phyloP scores from a whole-genome alignment of 2,797 vertebrate species.

The Chrosomus eos region DNA sequence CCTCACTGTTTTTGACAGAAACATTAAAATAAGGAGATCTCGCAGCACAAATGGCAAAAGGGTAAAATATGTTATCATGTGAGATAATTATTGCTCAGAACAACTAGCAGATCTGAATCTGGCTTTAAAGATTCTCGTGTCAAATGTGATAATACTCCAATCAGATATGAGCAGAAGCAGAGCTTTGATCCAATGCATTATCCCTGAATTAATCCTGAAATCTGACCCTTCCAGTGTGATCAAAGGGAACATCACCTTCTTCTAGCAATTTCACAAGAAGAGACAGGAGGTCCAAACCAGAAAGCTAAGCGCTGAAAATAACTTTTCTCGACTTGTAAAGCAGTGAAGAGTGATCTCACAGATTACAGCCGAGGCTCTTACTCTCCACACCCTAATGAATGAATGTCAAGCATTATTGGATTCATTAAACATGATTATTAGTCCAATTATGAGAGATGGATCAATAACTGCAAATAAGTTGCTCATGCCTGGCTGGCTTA shows the following conservation, averaged over 20 bases:
- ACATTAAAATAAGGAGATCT: not conserved
- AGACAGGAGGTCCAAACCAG: not conserved
- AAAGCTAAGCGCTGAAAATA: constrained; percentile 18
- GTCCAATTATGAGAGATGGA: not conserved
- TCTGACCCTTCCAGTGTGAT: constrained; percentile 31
- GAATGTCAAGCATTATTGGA: not conserved
- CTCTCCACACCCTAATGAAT: constrained; percentile 26
- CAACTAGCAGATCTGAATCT: not conserved
- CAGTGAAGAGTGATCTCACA: not conserved
- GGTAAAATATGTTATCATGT: not conserved
- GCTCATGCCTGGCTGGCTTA: not conserved
- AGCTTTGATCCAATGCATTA: constrained; percentile 34
- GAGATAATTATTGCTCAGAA: not conserved
- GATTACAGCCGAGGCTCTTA: not conserved
- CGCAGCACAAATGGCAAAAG: not conserved
- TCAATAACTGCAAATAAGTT: constrained; percentile 7
- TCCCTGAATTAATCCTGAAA: constrained; percentile 31
- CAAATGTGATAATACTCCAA: not conserved
- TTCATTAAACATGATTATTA: constrained; percentile 8
- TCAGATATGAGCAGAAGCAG: constrained; percentile 10
- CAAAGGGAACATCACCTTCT: constrained; percentile 21
- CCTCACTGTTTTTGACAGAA: no score
- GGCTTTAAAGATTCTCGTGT: not conserved
- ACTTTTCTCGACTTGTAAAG: constrained; percentile 37
- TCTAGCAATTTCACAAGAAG: constrained; percentile 3